phyloP scores from a whole-genome alignment of 2,113 vertebrate genomes.

The Alosa alosa region DNA sequence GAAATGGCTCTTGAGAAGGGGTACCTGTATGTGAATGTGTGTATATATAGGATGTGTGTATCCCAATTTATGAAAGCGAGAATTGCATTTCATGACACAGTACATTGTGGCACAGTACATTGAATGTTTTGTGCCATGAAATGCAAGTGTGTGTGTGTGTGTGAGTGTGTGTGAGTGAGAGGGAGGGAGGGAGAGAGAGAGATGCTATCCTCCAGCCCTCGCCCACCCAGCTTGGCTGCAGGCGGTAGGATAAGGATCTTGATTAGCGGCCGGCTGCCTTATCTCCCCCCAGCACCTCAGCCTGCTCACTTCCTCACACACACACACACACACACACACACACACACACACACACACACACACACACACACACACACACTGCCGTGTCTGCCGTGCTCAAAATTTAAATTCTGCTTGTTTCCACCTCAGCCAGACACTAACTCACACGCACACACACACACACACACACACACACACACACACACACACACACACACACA shows the following conservation, averaged over 20 bases:
- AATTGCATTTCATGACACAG: too few relatives aligned
- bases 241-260: slow-evolving; percentile 48
- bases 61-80: too few relatives aligned
- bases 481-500: slow-evolving; percentile 11
- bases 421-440: not conserved
- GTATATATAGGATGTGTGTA: not conserved
- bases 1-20: not conserved
- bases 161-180: not conserved
- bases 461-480: slow-evolving; percentile 13
- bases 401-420: not conserved
- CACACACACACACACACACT: too few relatives aligned
- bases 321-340: not conserved
- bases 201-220: not conserved
- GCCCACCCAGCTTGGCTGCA: slow-evolving; percentile 7
- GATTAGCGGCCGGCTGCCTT: slow-evolving; percentile 48
- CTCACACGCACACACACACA: slow-evolving; percentile 11
- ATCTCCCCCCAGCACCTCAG: slow-evolving; percentile 31
- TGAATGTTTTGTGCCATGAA: not conserved
- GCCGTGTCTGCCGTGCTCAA: not conserved
- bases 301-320: slow-evolving; percentile 31
- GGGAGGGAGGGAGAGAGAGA: not conserved
- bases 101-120: too few relatives aligned
- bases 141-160: not conserved
- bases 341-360: slow-evolving; percentile 13
- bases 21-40: not conserved